Percentiles rank a stretch among this genome's conserved stretches.
phyloP scores from a whole-genome alignment of 2,113 vertebrate genomes.

The Gymnarchus niloticus region DNA sequence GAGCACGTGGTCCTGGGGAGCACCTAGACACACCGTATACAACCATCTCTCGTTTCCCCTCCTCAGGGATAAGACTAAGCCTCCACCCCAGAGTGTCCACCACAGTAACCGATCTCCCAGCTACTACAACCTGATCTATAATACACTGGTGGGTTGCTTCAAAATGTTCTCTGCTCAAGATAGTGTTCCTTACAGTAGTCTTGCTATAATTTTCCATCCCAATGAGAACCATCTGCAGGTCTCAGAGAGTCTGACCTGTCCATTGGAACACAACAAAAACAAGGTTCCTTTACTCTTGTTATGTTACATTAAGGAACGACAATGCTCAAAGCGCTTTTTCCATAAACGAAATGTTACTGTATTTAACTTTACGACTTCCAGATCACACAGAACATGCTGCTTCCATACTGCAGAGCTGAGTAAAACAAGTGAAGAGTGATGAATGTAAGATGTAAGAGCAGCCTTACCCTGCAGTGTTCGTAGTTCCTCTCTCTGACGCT shows the following conservation, averaged over 20 bases:
- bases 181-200: neutral
- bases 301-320: too few species aligned
- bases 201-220: neutral
- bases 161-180: neutral
- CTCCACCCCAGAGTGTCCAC: neutral
- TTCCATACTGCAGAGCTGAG: too few species aligned
- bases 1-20: neutral
- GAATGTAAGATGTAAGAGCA: slow-evolving; percentile 16
- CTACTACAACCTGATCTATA: neutral
- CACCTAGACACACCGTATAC: neutral
- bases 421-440: too few species aligned
- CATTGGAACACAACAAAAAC: neutral
- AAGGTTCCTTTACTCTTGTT: neutral
- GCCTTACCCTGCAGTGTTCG: neutral
- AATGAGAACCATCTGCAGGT: neutral
- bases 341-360: neutral
- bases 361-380: slow-evolving; percentile 26
- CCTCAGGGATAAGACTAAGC: neutral
- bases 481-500: slow-evolving; percentile 13
- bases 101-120: neutral
- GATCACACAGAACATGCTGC: too few species aligned
- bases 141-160: neutral
- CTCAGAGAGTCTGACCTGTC: neutral
- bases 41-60: neutral
- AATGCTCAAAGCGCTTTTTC: fast-evolving